phyloP scores from a whole-genome alignment of 2,797 vertebrate genomes.

The Intellagama lesueurii region DNA sequence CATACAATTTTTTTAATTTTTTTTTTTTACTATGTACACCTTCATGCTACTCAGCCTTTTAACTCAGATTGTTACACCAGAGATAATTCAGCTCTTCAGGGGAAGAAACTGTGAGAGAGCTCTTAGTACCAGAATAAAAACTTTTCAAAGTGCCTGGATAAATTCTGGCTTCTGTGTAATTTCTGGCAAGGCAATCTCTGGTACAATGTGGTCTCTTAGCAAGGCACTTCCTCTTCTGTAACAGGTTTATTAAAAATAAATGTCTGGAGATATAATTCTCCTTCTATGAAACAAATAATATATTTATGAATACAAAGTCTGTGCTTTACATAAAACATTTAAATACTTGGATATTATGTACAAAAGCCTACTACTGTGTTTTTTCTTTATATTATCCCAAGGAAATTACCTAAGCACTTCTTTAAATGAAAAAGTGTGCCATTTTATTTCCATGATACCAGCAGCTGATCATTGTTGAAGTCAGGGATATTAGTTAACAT shows the following conservation, averaged over 20 bases:
- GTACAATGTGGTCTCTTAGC: background rate
- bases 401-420: background rate
- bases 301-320: background rate
- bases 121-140: slow-evolving; percentile 42
- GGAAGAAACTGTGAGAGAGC: slow-evolving; percentile 27
- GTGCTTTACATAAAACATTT: background rate
- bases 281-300: background rate
- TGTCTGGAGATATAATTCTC: background rate
- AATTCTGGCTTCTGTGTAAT: background rate
- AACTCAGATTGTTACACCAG: slow-evolving; percentile 35
- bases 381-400: background rate
- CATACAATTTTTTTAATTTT: too few relatives aligned
- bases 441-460: background rate
- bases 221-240: background rate
- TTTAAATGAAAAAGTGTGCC: background rate
- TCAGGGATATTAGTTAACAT: too few relatives aligned
- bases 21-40: slow-evolving; percentile 7
- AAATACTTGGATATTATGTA: background rate
- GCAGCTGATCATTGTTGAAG: background rate
- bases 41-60: slow-evolving; percentile 43
- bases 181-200: background rate
- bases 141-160: background rate
- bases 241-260: background rate
- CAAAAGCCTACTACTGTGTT: background rate
- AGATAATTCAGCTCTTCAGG: slow-evolving; percentile 27